These are phyloP conservation scores for Netelia inedita DNA, from an alignment of 2,888 invertebrate genomes.

Conservation along the genomic window DNA sequence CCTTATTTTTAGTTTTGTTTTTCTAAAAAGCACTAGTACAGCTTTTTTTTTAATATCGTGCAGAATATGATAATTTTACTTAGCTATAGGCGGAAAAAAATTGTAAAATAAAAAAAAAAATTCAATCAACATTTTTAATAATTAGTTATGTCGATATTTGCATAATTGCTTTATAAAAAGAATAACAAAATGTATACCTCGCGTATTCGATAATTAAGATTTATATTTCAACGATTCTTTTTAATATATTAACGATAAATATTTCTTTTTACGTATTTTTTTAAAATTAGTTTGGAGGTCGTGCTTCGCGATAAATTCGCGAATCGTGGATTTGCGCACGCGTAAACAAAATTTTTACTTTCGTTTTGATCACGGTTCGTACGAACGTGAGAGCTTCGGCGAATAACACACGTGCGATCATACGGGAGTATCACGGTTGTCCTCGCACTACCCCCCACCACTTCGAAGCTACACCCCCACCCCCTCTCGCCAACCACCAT, in stretches of 20 bases:
- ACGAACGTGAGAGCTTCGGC: slow-evolving; percentile 33
- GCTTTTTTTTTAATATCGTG: not conserved
- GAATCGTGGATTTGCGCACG: too few species aligned
- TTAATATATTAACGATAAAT: too few species aligned
- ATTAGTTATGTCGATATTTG: too few species aligned
- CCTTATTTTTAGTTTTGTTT: not conserved
- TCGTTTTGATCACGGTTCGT: not conserved
- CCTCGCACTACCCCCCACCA: not conserved
- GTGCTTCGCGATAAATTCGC: too few species aligned
- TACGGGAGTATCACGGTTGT: slow-evolving; percentile 13
- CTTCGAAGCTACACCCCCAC: not conserved
- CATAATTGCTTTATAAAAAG: too few species aligned
- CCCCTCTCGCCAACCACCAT: too few species aligned
- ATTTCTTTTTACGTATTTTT: too few species aligned
- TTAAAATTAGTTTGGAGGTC: too few species aligned
- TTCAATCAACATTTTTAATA: too few species aligned
- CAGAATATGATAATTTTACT: not conserved
- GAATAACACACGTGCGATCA: slow-evolving; percentile 31
- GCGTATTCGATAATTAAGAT: too few species aligned
- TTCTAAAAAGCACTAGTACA: not conserved
- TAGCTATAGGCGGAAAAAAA: not conserved
- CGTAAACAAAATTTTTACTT: slow-evolving; percentile 3
- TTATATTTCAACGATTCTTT: too few species aligned
- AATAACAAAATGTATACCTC: too few species aligned
- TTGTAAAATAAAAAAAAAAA: not conserved